Conservation (phyloP, 2,797 vertebrate genomes). For the Enteromius treurensis region DNA sequence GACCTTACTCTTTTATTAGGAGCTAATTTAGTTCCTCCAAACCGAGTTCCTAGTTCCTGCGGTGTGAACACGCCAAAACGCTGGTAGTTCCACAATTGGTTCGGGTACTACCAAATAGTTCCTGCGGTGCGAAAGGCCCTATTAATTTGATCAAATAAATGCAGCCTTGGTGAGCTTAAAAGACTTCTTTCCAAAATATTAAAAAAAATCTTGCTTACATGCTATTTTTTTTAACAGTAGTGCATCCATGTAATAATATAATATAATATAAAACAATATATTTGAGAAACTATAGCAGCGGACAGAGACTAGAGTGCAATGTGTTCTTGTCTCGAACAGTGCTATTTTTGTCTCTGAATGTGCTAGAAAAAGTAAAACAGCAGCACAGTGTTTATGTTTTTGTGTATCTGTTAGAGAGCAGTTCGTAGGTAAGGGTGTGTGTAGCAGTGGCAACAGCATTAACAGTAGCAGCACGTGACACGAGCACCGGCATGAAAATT, state of each 20-base stretch:
- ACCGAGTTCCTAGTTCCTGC: no score
- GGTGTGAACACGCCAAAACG: no score
- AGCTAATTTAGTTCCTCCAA: no score
- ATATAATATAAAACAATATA: neutral
- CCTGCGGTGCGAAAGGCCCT: no score
- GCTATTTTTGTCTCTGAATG: neutral
- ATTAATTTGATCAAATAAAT: neutral
- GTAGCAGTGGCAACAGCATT: conserved; percentile 33
- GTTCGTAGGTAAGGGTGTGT: conserved; percentile 39
- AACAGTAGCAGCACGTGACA: conserved; percentile 55
- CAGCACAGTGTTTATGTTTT: neutral
- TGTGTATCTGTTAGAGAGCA: conserved; percentile 1
- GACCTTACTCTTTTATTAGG: no score
- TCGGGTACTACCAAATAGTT: no score
- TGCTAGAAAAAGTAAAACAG: neutral
- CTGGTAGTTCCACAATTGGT: no score
- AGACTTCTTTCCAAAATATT: neutral
- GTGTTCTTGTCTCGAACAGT: neutral
- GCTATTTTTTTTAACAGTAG: neutral
- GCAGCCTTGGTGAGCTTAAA: neutral
- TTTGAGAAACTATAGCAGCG: neutral
- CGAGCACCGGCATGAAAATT: conserved; percentile 63
- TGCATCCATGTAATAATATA: neutral
- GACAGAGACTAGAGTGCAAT: neutral
- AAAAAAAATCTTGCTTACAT: neutral